Conservation (phyloP, 2,797 vertebrate species). For the Paedocypris micromegethes region DNA sequence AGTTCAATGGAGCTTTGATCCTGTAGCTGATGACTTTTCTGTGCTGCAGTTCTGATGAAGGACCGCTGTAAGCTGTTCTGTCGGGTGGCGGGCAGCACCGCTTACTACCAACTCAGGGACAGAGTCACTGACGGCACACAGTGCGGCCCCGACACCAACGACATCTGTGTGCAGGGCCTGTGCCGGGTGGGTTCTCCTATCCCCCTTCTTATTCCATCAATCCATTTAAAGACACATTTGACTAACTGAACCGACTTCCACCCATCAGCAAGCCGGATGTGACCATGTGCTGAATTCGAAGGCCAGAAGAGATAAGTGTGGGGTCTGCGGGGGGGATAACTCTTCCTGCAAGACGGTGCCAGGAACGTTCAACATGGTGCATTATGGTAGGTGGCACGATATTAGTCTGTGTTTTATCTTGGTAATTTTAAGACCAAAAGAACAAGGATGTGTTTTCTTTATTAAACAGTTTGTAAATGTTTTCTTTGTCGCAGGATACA, state of each 20-base stretch:
- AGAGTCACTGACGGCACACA: conserved; percentile 91
- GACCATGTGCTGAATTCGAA: conserved; percentile 98
- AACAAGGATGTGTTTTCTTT: background rate
- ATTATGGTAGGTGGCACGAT: conserved; percentile 79
- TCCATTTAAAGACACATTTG: too few relatives aligned
- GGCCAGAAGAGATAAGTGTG: conserved; percentile 97
- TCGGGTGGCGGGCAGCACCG: conserved; percentile 89
- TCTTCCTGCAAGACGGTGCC: conserved; percentile 96
- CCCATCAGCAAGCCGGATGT: conserved; percentile 93
- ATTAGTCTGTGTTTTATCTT: background rate
- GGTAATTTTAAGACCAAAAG: background rate
- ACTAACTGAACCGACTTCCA: conserved; percentile 1
- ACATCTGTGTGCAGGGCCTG: conserved; percentile 97
- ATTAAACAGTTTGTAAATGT: background rate
- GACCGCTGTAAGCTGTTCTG: conserved; percentile 98
- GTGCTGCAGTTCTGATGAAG: conserved; percentile 87
- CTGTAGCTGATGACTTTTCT: background rate
- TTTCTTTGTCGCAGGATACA: conserved; percentile 78
- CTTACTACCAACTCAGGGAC: conserved; percentile 98
- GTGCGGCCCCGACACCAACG: conserved; percentile 92
- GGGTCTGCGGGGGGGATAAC: conserved; percentile 96
- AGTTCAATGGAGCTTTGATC: too few relatives aligned
- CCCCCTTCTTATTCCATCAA: too few relatives aligned
- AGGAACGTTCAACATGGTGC: conserved; percentile 90
- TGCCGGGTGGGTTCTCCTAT: conserved; percentile 79